phyloP scores from a whole-genome alignment of 1,140 invertebrate genomes.

The Solen grandis region DNA sequence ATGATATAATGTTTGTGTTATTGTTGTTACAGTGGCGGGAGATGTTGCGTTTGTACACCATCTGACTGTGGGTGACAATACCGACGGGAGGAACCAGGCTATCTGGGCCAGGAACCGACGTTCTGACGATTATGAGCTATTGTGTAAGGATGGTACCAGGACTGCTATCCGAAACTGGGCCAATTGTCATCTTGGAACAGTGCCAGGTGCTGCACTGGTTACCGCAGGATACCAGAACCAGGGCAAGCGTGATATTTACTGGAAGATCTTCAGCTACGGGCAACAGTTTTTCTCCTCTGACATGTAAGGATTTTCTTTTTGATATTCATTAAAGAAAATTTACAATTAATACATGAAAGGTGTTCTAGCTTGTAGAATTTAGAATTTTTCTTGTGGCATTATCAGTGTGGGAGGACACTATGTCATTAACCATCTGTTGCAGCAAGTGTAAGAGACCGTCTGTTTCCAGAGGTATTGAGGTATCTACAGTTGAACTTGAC shows the following conservation, averaged over 20 bases:
- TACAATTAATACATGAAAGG: no score
- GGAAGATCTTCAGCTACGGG: slow-evolving; percentile 80
- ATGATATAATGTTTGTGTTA: no score
- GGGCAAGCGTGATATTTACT: slow-evolving; percentile 75
- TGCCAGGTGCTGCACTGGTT: slow-evolving; percentile 95
- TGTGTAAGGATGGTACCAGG: slow-evolving; percentile 94
- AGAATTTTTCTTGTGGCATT: no score
- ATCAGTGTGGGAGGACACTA: no score
- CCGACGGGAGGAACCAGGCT: slow-evolving; percentile 92
- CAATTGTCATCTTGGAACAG: slow-evolving; percentile 93
- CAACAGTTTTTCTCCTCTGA: slow-evolving; percentile 81
- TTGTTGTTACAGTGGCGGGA: slow-evolving; percentile 83
- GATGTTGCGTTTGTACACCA: slow-evolving; percentile 98
- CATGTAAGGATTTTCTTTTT: slow-evolving; percentile 73
- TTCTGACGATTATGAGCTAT: slow-evolving; percentile 93
- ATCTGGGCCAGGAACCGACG: slow-evolving; percentile 96
- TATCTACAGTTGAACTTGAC: no score
- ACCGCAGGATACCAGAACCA: slow-evolving; percentile 85
- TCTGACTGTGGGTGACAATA: slow-evolving; percentile 94
- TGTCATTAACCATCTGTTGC: no score
- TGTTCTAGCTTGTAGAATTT: no score
- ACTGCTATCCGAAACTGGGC: slow-evolving; percentile 88
- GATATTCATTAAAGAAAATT: background rate
- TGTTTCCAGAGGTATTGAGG: no score
- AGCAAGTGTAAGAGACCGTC: no score